A percentile compares a stretch with the other conserved stretches of the same genome.
phyloP scores from a whole-genome alignment of 2,113 vertebrate genomes.

The Pedetes capensis region DNA sequence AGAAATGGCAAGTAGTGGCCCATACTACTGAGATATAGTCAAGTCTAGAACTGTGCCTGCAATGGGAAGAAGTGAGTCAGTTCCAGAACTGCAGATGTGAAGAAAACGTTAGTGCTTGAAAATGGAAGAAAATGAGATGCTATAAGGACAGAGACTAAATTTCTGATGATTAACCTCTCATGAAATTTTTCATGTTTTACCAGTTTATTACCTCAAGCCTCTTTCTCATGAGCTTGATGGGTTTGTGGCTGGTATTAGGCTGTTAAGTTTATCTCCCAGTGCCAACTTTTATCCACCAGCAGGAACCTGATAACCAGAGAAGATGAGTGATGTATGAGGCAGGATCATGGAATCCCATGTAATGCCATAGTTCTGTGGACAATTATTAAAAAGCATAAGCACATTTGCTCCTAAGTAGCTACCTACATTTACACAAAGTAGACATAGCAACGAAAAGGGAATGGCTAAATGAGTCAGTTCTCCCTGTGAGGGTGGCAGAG shows the following conservation, averaged over 20 bases:
- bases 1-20: background rate
- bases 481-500: background rate
- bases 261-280: background rate
- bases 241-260: background rate
- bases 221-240: background rate
- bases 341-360: background rate
- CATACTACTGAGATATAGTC: background rate
- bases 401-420: background rate
- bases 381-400: background rate
- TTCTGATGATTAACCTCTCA: background rate
- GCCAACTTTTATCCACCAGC: background rate
- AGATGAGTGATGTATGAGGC: background rate
- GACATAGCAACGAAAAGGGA: conserved; percentile 51
- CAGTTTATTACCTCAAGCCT: background rate
- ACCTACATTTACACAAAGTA: conserved; percentile 10
- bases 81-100: background rate
- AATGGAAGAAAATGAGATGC: background rate
- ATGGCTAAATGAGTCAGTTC: background rate
- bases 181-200: background rate
- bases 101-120: background rate
- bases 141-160: background rate
- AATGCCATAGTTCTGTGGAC: background rate
- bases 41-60: background rate
- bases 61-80: background rate
- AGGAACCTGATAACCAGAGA: background rate